phyloP scores from a whole-genome alignment of 2,888 invertebrate species.

The Lepidochrysops patricia region DNA sequence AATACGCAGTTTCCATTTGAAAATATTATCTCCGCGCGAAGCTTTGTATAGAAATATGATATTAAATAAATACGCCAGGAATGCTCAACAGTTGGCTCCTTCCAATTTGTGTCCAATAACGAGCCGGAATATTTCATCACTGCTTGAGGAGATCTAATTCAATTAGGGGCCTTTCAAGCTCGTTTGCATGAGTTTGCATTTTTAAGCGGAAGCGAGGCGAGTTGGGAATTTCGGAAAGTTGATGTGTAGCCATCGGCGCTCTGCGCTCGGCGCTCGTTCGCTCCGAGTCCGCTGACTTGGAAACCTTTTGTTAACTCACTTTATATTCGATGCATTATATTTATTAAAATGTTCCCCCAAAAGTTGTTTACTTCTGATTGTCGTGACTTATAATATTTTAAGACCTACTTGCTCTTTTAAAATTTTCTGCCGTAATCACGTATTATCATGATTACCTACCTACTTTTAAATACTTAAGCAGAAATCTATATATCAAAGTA shows the following conservation, averaged over 20 bases:
- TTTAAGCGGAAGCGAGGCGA: conserved; percentile 53
- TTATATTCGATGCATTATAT: background rate
- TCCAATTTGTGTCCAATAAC: conserved; percentile 57
- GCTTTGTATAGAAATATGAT: background rate
- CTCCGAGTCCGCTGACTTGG: background rate
- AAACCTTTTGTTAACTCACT: background rate
- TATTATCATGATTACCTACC: too few relatives aligned
- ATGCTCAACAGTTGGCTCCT: conserved; percentile 51
- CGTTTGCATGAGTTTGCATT: conserved; percentile 73
- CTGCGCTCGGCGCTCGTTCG: conserved; percentile 8
- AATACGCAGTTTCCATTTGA: background rate
- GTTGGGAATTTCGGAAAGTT: conserved; percentile 41
- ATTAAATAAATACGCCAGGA: conserved; percentile 35
- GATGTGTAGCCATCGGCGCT: conserved; percentile 26
- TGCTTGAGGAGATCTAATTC: conserved; percentile 60
- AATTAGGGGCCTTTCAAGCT: conserved; percentile 59
- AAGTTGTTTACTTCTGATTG: background rate
- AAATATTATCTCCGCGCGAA: background rate
- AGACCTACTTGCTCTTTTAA: too few relatives aligned
- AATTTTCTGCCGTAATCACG: too few relatives aligned
- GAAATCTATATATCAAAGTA: too few relatives aligned
- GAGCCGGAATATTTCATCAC: conserved; percentile 51
- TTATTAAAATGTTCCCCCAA: background rate
- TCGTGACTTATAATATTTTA: background rate
- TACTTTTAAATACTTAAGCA: too few relatives aligned